A percentile compares a stretch with the other conserved stretches of the same genome.
phyloP scores from a whole-genome alignment of 2,797 vertebrate species.

The Sebastes oblongus region DNA sequence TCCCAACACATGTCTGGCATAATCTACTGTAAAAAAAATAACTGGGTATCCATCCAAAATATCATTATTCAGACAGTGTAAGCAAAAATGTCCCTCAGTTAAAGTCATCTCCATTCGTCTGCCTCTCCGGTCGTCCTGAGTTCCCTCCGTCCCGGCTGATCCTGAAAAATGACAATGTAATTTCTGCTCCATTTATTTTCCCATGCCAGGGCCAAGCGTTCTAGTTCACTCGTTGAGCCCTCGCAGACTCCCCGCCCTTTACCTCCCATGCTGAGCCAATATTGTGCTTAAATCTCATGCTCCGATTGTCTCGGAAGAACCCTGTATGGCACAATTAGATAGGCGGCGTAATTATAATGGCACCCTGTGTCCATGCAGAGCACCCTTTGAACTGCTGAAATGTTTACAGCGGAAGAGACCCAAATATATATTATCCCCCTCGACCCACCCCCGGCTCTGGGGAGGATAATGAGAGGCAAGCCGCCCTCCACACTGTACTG shows the following conservation, averaged over 20 bases:
- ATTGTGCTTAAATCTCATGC: conserved; percentile 86
- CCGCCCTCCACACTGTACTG: conserved; percentile 8
- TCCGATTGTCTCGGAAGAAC: conserved; percentile 80
- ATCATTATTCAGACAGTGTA: conserved; percentile 1
- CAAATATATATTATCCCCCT: conserved; percentile 71
- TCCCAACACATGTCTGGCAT: neutral
- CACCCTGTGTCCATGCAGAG: conserved; percentile 75
- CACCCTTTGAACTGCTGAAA: conserved; percentile 80
- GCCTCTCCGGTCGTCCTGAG: conserved; percentile 7
- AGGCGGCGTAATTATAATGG: conserved; percentile 79
- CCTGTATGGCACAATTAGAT: conserved; percentile 79
- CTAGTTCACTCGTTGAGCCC: conserved; percentile 66
- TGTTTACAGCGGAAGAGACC: conserved; percentile 79
- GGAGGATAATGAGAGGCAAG: conserved; percentile 60
- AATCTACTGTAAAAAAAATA: neutral
- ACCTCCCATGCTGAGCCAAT: conserved; percentile 84
- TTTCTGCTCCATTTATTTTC: conserved; percentile 86
- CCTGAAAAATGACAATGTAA: conserved; percentile 74
- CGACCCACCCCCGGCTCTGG: conserved; percentile 7
- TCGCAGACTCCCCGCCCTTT: conserved; percentile 64
- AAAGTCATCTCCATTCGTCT: conserved; percentile 48
- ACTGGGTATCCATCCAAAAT: neutral
- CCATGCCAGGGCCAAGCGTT: conserved; percentile 72
- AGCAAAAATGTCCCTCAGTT: conserved; percentile 16
- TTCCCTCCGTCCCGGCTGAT: conserved; percentile 55